Conservation (phyloP, 2,113 vertebrate species). For the Plectropomus leopardus region DNA sequence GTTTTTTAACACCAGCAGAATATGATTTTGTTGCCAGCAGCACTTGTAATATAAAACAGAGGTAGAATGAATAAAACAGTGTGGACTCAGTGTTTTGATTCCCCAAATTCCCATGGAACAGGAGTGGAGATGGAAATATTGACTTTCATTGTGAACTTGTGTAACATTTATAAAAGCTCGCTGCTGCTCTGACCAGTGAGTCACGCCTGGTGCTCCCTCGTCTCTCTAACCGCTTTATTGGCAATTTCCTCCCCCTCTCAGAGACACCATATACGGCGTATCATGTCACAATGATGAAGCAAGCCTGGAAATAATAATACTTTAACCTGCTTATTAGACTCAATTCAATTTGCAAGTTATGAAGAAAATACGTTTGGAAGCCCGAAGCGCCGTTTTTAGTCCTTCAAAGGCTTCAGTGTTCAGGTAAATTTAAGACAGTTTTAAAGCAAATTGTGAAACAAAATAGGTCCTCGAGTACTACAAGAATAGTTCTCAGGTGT, state of each 20-base stretch:
- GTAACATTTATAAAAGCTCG: neutral
- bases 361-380: constrained; percentile 51
- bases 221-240: constrained; percentile 24
- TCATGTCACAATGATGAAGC: constrained; percentile 40
- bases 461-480: neutral
- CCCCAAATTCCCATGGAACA: neutral
- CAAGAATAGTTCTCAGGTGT: neutral
- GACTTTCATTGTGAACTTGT: neutral
- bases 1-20: neutral
- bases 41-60: neutral
- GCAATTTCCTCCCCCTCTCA: constrained; percentile 8
- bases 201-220: neutral
- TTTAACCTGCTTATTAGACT: constrained; percentile 35
- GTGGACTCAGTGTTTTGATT: neutral
- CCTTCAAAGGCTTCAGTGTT: constrained; percentile 13
- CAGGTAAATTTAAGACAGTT: neutral
- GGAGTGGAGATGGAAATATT: neutral
- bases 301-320: constrained; percentile 24
- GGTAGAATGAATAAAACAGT: neutral
- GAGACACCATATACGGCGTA: neutral
- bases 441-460: neutral
- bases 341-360: constrained; percentile 40
- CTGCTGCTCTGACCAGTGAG: constrained; percentile 4
- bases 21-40: neutral
- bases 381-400: neutral